Conservation (phyloP, 2,888 invertebrate species). For the Dicycla oo region DNA sequence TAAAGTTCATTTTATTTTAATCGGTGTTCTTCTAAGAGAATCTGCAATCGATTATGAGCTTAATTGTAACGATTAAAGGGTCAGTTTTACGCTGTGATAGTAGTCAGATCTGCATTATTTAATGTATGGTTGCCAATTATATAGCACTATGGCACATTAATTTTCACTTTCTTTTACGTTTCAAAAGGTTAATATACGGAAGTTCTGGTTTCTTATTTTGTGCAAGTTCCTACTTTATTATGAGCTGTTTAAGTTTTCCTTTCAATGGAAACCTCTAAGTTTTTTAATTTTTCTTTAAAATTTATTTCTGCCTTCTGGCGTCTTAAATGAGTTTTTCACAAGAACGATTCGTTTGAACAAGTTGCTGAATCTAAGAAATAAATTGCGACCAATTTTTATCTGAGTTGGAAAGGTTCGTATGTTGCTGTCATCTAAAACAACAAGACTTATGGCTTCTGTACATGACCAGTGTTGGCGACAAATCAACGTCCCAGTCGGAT, state of each 20-base stretch:
- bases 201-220: conserved; percentile 16
- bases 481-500: conserved; percentile 47
- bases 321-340: conserved; percentile 14
- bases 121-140: conserved; percentile 43
- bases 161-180: conserved; percentile 47
- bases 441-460: conserved; percentile 45
- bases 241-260: conserved; percentile 13
- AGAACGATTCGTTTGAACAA: conserved; percentile 16
- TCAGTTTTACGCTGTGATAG: not conserved
- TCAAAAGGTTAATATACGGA: conserved; percentile 8
- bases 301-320: not conserved
- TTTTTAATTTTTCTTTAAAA: not conserved
- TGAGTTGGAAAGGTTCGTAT: conserved; percentile 37
- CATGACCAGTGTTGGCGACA: conserved; percentile 48
- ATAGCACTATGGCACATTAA: conserved; percentile 36
- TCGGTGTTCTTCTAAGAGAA: conserved; percentile 10
- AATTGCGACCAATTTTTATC: conserved; percentile 49
- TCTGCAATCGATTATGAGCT: conserved; percentile 42
- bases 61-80: not conserved
- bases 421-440: conserved; percentile 39
- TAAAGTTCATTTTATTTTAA: conserved; percentile 43
- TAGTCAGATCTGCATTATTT: conserved; percentile 54
- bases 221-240: conserved; percentile 5
- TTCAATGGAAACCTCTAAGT: conserved; percentile 5
- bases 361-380: conserved; percentile 32